These are phyloP conservation scores for Lasioglossum albipes DNA, from an alignment of 1,140 invertebrate species.

Conservation along the genomic window DNA sequence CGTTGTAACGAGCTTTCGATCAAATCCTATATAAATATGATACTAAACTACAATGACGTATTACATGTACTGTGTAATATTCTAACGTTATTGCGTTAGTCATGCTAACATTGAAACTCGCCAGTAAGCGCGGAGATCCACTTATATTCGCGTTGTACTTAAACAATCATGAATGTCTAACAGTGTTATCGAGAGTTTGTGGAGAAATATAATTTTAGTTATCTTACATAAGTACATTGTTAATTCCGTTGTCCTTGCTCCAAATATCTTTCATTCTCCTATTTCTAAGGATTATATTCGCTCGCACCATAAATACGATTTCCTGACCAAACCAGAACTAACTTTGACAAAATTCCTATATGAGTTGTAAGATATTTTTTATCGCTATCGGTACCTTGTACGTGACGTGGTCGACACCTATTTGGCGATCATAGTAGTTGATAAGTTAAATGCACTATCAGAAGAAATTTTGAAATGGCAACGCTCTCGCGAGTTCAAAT, in stretches of 20 bases:
- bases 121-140: not conserved
- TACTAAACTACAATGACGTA: slow-evolving; percentile 10
- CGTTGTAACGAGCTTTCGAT: slow-evolving; percentile 37
- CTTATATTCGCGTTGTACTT: slow-evolving; percentile 12
- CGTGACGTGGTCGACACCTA: not conserved
- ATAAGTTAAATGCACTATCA: too few species aligned
- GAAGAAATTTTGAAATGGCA: too few species aligned
- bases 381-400: not conserved
- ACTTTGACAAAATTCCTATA: not conserved
- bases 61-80: slow-evolving; percentile 13
- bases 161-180: not conserved
- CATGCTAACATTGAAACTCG: not conserved
- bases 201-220: slow-evolving; percentile 25
- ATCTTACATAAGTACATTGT: not conserved
- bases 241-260: slow-evolving; percentile 8
- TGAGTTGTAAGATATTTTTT: not conserved
- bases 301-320: not conserved
- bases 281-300: not conserved
- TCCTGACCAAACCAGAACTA: not conserved
- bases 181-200: slow-evolving; percentile 17
- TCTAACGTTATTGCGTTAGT: slow-evolving; percentile 1
- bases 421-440: too few species aligned
- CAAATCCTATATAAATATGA: slow-evolving; percentile 40
- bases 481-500: too few species aligned
- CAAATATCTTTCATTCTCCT: not conserved